Percentiles rank a stretch among this genome's conserved stretches.
Conservation (phyloP, 2,113 vertebrate species). For the Jaculus jaculus region DNA sequence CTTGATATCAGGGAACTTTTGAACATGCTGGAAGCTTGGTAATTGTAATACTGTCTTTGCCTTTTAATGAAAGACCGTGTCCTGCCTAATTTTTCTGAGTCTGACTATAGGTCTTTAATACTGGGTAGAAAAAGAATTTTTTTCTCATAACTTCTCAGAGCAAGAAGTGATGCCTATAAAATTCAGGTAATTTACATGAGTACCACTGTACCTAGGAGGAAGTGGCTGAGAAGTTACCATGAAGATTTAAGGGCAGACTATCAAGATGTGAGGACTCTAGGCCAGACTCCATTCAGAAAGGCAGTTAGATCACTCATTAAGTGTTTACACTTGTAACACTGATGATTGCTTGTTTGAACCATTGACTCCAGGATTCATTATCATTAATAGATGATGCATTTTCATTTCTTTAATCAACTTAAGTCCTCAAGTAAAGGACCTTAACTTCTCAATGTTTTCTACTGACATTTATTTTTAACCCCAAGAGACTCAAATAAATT, state of each 20-base stretch:
- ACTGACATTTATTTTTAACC: slow-evolving; percentile 40
- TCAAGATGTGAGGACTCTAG: background rate
- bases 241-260: background rate
- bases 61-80: slow-evolving; percentile 32
- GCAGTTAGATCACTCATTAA: background rate
- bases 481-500: slow-evolving; percentile 37
- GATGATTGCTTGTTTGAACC: slow-evolving; percentile 46
- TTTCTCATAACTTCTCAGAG: background rate
- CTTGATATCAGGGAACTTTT: slow-evolving; percentile 20
- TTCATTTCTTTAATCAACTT: slow-evolving; percentile 3
- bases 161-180: background rate
- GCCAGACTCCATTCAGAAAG: slow-evolving; percentile 6
- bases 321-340: background rate
- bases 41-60: slow-evolving; percentile 34
- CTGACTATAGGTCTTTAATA: background rate
- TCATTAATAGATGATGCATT: slow-evolving; percentile 35
- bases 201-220: background rate
- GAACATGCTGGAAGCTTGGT: slow-evolving; percentile 36
- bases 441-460: background rate
- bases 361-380: background rate
- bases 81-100: slow-evolving; percentile 38
- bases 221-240: background rate
- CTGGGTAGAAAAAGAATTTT: slow-evolving; percentile 19
- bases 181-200: background rate
- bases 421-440: background rate